Evolutionary conservation across 2,888 invertebrate species (phyloP), one percentile per base, ranked within the genome.

Genomic region (Rhorus exstirpatorius): DNA sequence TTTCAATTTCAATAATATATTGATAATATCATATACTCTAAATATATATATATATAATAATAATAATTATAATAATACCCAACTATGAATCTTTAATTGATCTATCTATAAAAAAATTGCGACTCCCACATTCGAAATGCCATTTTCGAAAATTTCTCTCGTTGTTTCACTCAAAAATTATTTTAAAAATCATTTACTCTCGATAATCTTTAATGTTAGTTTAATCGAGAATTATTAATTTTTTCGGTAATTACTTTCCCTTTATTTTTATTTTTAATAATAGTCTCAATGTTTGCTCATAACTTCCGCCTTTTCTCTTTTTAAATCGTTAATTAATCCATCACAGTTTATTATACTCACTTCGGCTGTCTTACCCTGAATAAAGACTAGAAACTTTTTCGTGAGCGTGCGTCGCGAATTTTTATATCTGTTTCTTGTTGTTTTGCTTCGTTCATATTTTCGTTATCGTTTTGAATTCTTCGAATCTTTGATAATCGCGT

Each of bases 341-440:
- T 81, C 81, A 81, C 81, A 81, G 77, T 81, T n/a, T n/a, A n/a
- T 81, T 53, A 67, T 65, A 72, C 72, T 60, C 81, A 81, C 72
- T 81, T 77, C 81, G 17, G 72, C 35, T 65, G 58, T 55, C 71
- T 67, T 72, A 77, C 72, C 77, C 77, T 81, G 77, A 61, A 67
- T 72, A 71, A 38, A 77, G 81, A 81, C 81, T 77, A 77, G 81
- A 81, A 55, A 76, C 70, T 51, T 76, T 70, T 35, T n/a, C 53
- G n/a, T n/a, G n/a, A n/a, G 2, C 17, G 44, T 51, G 24, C 31
- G 31, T 49, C 44, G 3, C 14, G 10, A 65, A 19, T n/a, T n/a
- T n/a, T 63, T 19, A 21, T 21, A 0, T 1, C 7, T 14, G 38
- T 46, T n/a, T 49, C 31, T 51, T 38, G 10, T 63, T 26, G 19